Percentiles rank a stretch among this genome's conserved stretches.
Conservation (phyloP, 2,113 vertebrate genomes). For the Xyrauchen texanus region DNA sequence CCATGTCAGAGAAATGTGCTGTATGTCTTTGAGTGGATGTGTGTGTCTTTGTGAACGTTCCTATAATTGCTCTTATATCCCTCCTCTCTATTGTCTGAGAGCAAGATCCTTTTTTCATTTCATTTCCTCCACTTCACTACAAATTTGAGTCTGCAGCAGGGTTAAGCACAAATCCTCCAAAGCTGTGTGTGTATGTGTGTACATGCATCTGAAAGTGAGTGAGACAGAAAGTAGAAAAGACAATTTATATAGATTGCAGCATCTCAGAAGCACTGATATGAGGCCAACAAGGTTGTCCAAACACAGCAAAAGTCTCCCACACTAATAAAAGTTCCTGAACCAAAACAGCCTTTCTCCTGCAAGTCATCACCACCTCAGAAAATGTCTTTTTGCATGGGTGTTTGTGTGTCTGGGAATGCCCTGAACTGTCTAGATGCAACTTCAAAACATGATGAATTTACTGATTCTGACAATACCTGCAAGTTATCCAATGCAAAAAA, state of each 20-base stretch:
- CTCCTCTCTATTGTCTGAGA: slow-evolving; percentile 8
- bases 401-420: not conserved
- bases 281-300: slow-evolving; percentile 20
- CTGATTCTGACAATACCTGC: no score
- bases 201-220: not conserved
- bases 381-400: not conserved
- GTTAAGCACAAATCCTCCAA: slow-evolving; percentile 36
- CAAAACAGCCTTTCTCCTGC: slow-evolving; percentile 28
- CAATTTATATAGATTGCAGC: not conserved
- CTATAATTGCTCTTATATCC: slow-evolving; percentile 38
- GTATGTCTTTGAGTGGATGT: not conserved
- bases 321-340: slow-evolving; percentile 36
- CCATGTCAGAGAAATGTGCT: slow-evolving; percentile 1
- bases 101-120: slow-evolving; percentile 26
- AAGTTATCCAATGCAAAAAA: no score
- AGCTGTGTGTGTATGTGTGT: slow-evolving; percentile 8
- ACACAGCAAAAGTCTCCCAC: slow-evolving; percentile 11
- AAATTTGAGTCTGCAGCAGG: slow-evolving; percentile 31
- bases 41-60: not conserved
- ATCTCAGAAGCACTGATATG: slow-evolving; percentile 14
- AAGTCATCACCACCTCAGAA: slow-evolving; percentile 37
- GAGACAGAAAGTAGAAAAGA: no score
- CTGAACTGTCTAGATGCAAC: not conserved
- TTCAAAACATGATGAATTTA: not conserved
- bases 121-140: slow-evolving; percentile 35